These are phyloP conservation scores for Brachionus angularis DNA, from an alignment of 1,140 invertebrate species.

Conservation along the genomic window DNA sequence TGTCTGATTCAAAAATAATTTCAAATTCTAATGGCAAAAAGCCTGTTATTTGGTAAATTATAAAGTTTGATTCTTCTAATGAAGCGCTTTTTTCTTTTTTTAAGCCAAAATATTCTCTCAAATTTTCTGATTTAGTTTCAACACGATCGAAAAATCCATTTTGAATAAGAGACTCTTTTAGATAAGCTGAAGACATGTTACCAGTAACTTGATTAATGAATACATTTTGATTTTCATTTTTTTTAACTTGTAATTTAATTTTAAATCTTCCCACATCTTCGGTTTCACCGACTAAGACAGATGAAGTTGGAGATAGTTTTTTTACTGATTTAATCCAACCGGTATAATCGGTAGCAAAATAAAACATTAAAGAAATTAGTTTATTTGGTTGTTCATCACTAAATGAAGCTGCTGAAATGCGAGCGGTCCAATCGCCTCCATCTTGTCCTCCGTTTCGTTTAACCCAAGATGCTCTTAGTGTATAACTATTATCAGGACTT, in stretches of 20 bases:
- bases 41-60: slow-evolving; percentile 37
- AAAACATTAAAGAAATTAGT: slow-evolving; percentile 60
- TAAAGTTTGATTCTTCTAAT: slow-evolving; percentile 29
- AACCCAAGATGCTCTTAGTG: slow-evolving; percentile 74
- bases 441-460: slow-evolving; percentile 72
- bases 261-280: slow-evolving; percentile 73
- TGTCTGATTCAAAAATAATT: slow-evolving; percentile 38
- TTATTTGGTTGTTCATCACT: slow-evolving; percentile 10
- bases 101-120: slow-evolving; percentile 19
- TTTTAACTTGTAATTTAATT: slow-evolving; percentile 58
- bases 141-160: slow-evolving; percentile 16
- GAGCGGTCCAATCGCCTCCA: slow-evolving; percentile 87
- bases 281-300: slow-evolving; percentile 72
- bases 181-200: slow-evolving; percentile 16
- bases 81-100: background rate
- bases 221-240: slow-evolving; percentile 59
- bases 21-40: slow-evolving; percentile 38
- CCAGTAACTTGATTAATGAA: slow-evolving; percentile 49
- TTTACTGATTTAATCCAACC: slow-evolving; percentile 9
- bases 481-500: slow-evolving; percentile 61
- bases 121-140: slow-evolving; percentile 3
- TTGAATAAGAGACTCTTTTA: slow-evolving; percentile 26
- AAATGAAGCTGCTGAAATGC: slow-evolving; percentile 67
- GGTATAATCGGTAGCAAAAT: slow-evolving; percentile 54
- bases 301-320: background rate